Percentiles rank a stretch among this genome's conserved stretches.
Evolutionary conservation across 2,797 vertebrate genomes (phyloP).

Genomic region (Pangasius krempfi): DNA sequence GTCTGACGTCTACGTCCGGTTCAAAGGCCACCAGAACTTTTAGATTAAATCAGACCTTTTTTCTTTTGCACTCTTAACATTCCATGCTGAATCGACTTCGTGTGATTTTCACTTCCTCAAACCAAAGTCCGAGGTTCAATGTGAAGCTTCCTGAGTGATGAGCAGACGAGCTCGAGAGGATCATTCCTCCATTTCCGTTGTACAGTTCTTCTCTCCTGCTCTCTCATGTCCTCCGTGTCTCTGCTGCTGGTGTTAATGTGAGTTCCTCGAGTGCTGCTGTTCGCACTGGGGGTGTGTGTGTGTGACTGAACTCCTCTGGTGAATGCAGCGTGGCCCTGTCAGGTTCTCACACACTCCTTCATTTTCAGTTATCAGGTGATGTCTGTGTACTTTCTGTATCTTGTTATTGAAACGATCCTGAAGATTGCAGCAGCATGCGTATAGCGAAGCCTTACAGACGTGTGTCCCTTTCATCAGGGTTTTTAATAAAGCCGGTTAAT

Average conservation of each 20-base stretch:
- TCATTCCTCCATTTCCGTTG: not conserved
- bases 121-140: not conserved
- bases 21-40: not conserved
- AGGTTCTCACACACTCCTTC: constrained; percentile 10
- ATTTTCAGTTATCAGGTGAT: not conserved
- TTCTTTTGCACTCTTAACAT: constrained; percentile 6
- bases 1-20: not conserved
- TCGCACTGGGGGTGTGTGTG: not conserved
- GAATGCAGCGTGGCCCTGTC: constrained; percentile 25
- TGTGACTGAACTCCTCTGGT: constrained; percentile 16
- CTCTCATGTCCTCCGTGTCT: constrained; percentile 14
- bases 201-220: not conserved
- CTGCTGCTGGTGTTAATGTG: not conserved
- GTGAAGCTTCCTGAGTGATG: not conserved
- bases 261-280: constrained; percentile 16
- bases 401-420: not conserved
- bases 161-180: not conserved
- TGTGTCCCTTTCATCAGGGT: not conserved
- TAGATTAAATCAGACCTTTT: not conserved
- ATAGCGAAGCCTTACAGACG: too few species aligned
- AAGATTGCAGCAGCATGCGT: not conserved
- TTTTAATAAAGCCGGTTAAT: constrained; percentile 7
- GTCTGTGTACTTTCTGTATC: not conserved
- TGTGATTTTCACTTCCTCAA: constrained; percentile 2
- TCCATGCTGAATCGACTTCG: not conserved